Evolutionary conservation across 2,113 vertebrate species (phyloP).

Genomic region (Gadus chalcogrammus): DNA sequence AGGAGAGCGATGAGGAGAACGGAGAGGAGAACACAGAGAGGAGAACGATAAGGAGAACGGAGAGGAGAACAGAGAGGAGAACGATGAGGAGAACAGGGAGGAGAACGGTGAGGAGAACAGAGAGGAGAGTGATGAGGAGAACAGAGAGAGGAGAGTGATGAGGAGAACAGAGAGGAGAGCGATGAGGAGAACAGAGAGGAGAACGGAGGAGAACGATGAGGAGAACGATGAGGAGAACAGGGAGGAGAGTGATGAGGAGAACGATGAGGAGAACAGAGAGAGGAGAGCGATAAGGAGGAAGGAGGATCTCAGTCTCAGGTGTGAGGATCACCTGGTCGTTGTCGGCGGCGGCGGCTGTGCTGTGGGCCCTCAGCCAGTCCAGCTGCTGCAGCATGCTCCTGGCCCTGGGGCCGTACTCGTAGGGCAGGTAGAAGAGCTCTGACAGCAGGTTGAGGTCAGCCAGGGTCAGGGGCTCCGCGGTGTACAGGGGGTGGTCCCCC

Average conservation of each 20-base stretch:
- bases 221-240: background rate
- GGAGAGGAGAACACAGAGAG: no score
- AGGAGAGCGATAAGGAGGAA: no score
- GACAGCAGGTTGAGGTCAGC: conserved; percentile 90
- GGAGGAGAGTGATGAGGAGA: background rate
- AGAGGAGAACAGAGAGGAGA: no score
- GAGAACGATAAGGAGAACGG: no score
- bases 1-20: background rate
- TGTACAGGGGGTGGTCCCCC: conserved; percentile 87
- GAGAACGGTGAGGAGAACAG: background rate
- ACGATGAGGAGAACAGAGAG: background rate
- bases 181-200: no score
- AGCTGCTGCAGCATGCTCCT: conserved; percentile 90
- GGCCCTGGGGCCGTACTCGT: conserved; percentile 88
- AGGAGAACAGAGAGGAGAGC: no score
- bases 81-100: background rate
- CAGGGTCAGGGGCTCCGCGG: conserved; percentile 87
- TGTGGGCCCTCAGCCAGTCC: conserved; percentile 89
- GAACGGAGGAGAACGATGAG: no score
- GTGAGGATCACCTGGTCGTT: conserved; percentile 69
- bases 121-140: background rate
- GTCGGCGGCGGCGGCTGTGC: conserved; percentile 75
- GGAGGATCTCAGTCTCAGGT: background rate
- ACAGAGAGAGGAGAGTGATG: no score
- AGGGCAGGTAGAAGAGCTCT: conserved; percentile 95